Evolutionary conservation across 2,797 vertebrate genomes (phyloP).

Genomic region (Delichon dasypus): DNA sequence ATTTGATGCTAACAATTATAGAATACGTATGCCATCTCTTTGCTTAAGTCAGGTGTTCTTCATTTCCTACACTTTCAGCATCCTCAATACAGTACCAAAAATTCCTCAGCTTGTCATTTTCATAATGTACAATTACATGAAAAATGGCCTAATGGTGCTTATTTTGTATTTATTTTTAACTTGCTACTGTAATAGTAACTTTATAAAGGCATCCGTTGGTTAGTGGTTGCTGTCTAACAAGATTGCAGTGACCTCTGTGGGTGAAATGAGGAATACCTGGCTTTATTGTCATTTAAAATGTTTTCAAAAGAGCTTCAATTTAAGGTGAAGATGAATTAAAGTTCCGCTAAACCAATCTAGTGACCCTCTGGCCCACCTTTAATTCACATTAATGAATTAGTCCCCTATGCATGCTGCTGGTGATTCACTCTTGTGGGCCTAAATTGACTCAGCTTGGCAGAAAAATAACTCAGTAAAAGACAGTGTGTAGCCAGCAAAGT

Average conservation of each 20-base stretch:
- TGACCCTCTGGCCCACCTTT: background rate
- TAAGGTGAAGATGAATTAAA: background rate
- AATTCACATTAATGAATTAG: background rate
- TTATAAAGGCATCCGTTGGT: background rate
- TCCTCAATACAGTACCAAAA: background rate
- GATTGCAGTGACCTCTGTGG: slow-evolving; percentile 34
- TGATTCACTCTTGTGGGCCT: background rate
- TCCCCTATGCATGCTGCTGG: background rate
- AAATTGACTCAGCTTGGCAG: background rate
- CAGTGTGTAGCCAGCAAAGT: background rate
- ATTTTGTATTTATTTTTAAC: background rate
- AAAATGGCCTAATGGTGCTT: background rate
- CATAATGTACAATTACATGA: background rate
- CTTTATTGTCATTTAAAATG: background rate
- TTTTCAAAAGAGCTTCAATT: background rate
- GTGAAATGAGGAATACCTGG: background rate
- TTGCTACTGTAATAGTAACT: background rate
- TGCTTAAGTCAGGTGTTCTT: background rate
- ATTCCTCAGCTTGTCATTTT: background rate
- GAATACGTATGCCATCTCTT: rapidly evolving
- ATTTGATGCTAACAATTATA: background rate
- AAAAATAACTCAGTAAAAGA: background rate
- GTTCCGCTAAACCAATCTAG: background rate
- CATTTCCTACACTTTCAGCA: background rate
- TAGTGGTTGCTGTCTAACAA: background rate